A percentile compares a stretch with the other conserved stretches of the same genome.
phyloP scores from a whole-genome alignment of 2,888 invertebrate species.

The Exocentrus adspersus region DNA sequence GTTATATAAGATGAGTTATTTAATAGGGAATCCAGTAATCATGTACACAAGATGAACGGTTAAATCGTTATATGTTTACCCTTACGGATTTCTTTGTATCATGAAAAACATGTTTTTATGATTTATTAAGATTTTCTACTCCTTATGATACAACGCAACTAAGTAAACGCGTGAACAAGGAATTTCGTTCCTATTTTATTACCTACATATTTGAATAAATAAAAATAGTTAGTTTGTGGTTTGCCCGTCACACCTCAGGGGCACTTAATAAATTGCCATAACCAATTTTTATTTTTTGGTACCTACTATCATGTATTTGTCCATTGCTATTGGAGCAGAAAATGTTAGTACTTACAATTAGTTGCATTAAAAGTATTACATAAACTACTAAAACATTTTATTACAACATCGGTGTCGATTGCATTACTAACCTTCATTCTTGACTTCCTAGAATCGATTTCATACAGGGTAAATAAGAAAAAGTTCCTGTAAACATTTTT shows the following conservation, averaged over 20 bases:
- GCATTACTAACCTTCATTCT: background rate
- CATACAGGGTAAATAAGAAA: too few species aligned
- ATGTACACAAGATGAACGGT: too few species aligned
- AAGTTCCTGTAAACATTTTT: too few species aligned
- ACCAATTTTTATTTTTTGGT: conserved; percentile 7
- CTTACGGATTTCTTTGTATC: too few species aligned
- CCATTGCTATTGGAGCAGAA: background rate
- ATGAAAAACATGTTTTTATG: too few species aligned
- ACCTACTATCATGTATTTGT: background rate
- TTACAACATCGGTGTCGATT: background rate
- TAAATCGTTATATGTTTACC: too few species aligned
- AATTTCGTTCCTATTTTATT: conserved; percentile 14
- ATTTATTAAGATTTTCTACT: too few species aligned
- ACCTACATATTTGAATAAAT: background rate
- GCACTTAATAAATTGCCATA: conserved; percentile 1
- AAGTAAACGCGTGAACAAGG: background rate
- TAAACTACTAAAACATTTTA: background rate
- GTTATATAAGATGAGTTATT: too few species aligned
- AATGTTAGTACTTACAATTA: conserved; percentile 8
- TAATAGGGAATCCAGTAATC: too few species aligned
- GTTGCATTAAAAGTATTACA: background rate
- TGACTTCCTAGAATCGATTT: too few species aligned
- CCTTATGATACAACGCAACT: too few species aligned
- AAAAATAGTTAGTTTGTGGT: conserved; percentile 22
- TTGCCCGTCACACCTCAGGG: background rate